Evolutionary conservation across 2,888 invertebrate genomes (phyloP).

Genomic region (Thecophora atra): DNA sequence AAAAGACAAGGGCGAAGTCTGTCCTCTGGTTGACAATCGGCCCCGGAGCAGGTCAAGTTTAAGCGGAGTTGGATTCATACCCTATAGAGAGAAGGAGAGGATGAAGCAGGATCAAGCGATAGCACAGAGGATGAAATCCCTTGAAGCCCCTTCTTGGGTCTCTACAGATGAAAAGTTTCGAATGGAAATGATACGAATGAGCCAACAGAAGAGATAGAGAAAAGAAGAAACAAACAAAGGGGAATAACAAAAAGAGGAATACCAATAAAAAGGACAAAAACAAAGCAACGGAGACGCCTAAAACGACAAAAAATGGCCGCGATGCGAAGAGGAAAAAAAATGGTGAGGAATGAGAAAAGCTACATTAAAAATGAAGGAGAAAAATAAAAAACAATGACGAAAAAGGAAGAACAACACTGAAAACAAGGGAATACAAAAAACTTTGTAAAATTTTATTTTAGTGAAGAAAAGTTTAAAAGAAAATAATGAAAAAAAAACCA

Average conservation of each 20-base stretch:
- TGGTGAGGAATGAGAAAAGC: too few species aligned
- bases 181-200: conserved; percentile 3
- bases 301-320: too few species aligned
- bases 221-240: not conserved
- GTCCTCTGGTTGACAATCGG: conserved; percentile 4
- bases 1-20: conserved; percentile 6
- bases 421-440: not conserved
- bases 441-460: not conserved
- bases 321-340: too few species aligned
- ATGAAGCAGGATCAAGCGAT: not conserved
- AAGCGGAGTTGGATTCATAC: conserved; percentile 2
- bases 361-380: too few species aligned
- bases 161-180: not conserved
- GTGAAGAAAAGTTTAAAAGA: not conserved
- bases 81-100: not conserved
- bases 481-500: too few species aligned
- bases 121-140: not conserved
- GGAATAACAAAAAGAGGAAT: not conserved
- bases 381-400: too few species aligned
- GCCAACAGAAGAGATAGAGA: not conserved
- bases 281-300: not conserved
- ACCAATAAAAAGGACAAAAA: not conserved
- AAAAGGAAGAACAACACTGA: not conserved
- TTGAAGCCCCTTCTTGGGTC: too few species aligned
- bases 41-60: conserved; percentile 24